Evolutionary conservation across 2,888 invertebrate genomes (phyloP), one percentile per base, ranked within the genome.

Genomic region (Erebia palarica): DNA sequence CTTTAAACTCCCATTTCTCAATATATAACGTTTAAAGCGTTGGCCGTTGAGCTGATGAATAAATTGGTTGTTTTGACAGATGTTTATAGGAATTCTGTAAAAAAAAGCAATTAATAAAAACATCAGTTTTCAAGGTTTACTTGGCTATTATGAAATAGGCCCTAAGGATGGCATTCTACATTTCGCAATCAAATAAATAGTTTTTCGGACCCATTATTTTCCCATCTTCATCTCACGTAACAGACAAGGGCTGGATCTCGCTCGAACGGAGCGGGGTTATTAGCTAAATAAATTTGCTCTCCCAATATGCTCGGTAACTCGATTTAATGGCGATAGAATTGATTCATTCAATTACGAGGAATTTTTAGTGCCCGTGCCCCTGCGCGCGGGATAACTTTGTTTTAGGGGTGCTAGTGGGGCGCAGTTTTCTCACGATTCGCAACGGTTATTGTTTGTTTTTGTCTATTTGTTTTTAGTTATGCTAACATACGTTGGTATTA

Each of bases 241-340:
- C 81, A 80, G 80, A 78, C 79, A 82, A 83, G 87, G 89, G 88
- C 87, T 87, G 77, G 81, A 81, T 79, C 82, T 80, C 85, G 81
- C 83, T 80, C 79, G 82, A 83, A 78, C 82, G 80, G 82, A 75
- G 75, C 75, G 79, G 78, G 89, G 88, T 88, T 92, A 92, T 93
- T 92, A 93, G 91, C 88, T 92, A 92, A 93, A 92, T 92, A 92
- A 92, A 93, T 92, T 92, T 92, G 92, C 90, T 87, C 92, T 84
- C 88, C 87, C 93, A 93, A 93, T 93, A 93, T 92, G 92, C 91
- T 92, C 86, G 82, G 92, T 93, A 93, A 93, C 92, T 92, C 90
- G 92, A 93, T 93, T 93, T 92, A 93, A 93, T 93, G 90, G 92
- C 89, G 88, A 91, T 92, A 89, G 92, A 92, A 93, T 92, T 92